These are phyloP conservation scores for Theonella swinhoei DNA, from an alignment of 37 sponge, comb jelly and placozoan species.

Conservation along the genomic window DNA sequence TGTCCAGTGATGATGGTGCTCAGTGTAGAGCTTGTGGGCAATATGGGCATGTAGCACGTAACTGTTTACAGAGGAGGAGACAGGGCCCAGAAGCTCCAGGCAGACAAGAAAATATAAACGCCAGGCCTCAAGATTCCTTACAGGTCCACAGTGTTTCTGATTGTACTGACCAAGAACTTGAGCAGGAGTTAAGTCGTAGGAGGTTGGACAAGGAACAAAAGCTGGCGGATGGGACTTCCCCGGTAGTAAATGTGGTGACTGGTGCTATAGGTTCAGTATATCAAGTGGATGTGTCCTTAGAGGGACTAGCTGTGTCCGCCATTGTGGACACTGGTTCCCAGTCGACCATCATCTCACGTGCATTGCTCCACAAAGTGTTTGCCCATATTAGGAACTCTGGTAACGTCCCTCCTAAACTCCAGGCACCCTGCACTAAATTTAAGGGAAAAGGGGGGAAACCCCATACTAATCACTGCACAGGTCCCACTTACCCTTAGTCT, in stretches of 20 bases:
- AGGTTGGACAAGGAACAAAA: slow-evolving; percentile 9
- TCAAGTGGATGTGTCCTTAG: slow-evolving; percentile 3
- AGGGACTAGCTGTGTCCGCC: not conserved
- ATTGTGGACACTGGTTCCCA: not conserved
- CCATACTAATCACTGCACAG: slow-evolving; percentile 26
- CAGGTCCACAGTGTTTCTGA: not conserved
- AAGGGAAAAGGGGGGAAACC: not conserved
- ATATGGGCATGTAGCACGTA: not conserved
- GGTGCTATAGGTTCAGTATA: slow-evolving; percentile 14
- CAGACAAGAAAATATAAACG: not conserved
- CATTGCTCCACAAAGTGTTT: not conserved
- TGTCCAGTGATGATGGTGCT: not conserved
- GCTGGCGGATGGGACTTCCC: not conserved
- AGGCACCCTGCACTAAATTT: not conserved
- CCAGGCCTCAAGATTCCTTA: not conserved
- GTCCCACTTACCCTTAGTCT: slow-evolving; percentile 1
- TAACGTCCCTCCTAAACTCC: not conserved
- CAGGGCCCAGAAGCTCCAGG: not conserved
- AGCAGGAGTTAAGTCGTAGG: slow-evolving; percentile 10
- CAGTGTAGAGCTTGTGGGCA: not conserved
- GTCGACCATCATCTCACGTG: not conserved
- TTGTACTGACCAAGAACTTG: not conserved
- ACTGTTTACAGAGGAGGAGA: not conserved
- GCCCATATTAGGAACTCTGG: not conserved
- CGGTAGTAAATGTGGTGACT: slow-evolving; percentile 17